Conservation (phyloP, 2,888 invertebrate genomes). For the Noctua pronuba region DNA sequence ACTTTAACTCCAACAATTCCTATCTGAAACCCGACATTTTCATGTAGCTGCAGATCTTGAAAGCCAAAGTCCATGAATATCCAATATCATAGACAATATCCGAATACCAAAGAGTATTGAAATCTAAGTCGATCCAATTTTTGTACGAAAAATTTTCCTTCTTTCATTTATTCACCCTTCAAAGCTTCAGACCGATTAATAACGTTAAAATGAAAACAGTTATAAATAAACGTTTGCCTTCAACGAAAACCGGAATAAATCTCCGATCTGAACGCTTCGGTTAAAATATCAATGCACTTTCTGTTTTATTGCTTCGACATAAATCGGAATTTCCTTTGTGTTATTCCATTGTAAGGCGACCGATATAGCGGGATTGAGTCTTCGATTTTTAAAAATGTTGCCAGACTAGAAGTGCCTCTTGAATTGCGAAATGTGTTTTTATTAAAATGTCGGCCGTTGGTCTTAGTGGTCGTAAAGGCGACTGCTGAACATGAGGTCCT, state of each 20-base stretch:
- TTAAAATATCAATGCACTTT: constrained; percentile 39
- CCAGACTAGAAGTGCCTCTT: constrained; percentile 37
- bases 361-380: constrained; percentile 33
- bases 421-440: background rate
- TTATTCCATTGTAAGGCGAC: constrained; percentile 40
- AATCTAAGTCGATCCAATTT: constrained; percentile 27
- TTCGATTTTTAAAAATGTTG: constrained; percentile 12
- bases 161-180: constrained; percentile 1
- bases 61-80: constrained; percentile 6
- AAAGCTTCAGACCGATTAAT: constrained; percentile 39
- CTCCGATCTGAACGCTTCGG: constrained; percentile 18
- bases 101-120: constrained; percentile 37
- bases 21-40: background rate
- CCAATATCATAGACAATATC: constrained; percentile 20
- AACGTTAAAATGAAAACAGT: constrained; percentile 49
- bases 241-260: constrained; percentile 40
- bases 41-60: background rate
- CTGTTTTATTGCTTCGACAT: constrained; percentile 44
- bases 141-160: background rate
- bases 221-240: constrained; percentile 46
- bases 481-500: background rate
- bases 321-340: constrained; percentile 55
- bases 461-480: background rate
- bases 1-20: background rate
- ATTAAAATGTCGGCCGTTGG: background rate